Evolutionary conservation across 1,140 invertebrate species (phyloP).

Genomic region (Philaenus spumarius): DNA sequence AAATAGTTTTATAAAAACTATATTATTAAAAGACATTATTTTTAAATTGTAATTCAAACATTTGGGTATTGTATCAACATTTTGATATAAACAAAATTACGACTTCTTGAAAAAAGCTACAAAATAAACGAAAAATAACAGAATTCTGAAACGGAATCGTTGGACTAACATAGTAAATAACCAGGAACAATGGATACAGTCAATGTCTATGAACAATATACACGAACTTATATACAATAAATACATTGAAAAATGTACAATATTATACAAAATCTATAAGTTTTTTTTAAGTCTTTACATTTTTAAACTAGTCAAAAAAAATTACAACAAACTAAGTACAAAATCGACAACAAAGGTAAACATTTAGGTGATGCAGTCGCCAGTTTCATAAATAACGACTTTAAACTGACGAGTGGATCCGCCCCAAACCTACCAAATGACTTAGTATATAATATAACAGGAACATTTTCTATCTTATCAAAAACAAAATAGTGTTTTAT

Average conservation of each 20-base stretch:
- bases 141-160: no score
- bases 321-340: slow-evolving; percentile 14
- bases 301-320: slow-evolving; percentile 17
- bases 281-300: slow-evolving; percentile 20
- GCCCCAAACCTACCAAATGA: slow-evolving; percentile 36
- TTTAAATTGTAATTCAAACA: no score
- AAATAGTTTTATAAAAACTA: no score
- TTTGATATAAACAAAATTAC: no score
- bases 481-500: slow-evolving; percentile 32
- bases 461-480: slow-evolving; percentile 43
- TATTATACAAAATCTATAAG: slow-evolving; percentile 18
- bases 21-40: no score
- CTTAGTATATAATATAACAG: slow-evolving; percentile 42
- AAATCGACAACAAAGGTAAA: slow-evolving; percentile 15
- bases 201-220: slow-evolving; percentile 10
- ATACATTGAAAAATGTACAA: slow-evolving; percentile 16
- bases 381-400: background rate
- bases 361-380: slow-evolving; percentile 6
- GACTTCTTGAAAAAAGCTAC: no score
- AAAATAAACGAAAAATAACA: no score
- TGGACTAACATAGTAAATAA: no score
- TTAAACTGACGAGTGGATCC: slow-evolving; percentile 23
- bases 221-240: slow-evolving; percentile 3
- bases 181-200: no score
- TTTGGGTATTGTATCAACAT: no score